Base-by-base conservation (phyloP, 2,797 vertebrate species). In the Pipistrellus pygmaeus region DNA sequence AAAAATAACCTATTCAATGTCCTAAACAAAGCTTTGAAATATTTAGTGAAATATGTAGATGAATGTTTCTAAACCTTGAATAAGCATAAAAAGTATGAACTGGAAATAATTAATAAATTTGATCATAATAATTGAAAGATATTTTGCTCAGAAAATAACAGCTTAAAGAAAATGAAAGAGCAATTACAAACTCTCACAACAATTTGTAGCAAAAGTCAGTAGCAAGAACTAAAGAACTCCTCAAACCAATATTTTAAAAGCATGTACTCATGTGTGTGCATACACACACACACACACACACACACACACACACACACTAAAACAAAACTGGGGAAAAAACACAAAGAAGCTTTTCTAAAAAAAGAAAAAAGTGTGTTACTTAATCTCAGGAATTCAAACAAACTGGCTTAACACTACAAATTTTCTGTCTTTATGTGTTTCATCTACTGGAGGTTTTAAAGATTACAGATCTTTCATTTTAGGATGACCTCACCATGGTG, bases 21-120 rank as follows among this genome's bases (percentile, higher is more conserved):
- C 15, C 35, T 75, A 73, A 81, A 51, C 25, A 53, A 73, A 82
- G 12, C 13, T 92, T 93, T 85, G 60, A 88, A 84, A 73, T 91
- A 69, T 23, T 69, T 53, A 89, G 25, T 69, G 69, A 78, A 88
- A 27, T 72, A 78, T 23, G 3, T 46, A 85, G 30, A 71, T 55
- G 30, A 64, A 71, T 71, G 85, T 76, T 84, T 62, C 86, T 66
- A 83, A 88, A 38, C 3, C 4, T 95, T 66, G 82, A 88, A 23
- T 38, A 93, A 78, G 17, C 73, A 68, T 72, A 21, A 53, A 73
- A 72, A 38, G 17, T 8, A 14, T 6, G 18, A 69, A 66, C 35
- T 73, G 23, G 55, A 85, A 85, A 93, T 77, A 53, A 35, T 6
- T 14, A 11, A 84, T 81, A 55, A 25, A 73, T 68, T 41, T 80